Evolutionary conservation across 2,888 invertebrate genomes (phyloP).

Genomic region (Cistogaster globosa): DNA sequence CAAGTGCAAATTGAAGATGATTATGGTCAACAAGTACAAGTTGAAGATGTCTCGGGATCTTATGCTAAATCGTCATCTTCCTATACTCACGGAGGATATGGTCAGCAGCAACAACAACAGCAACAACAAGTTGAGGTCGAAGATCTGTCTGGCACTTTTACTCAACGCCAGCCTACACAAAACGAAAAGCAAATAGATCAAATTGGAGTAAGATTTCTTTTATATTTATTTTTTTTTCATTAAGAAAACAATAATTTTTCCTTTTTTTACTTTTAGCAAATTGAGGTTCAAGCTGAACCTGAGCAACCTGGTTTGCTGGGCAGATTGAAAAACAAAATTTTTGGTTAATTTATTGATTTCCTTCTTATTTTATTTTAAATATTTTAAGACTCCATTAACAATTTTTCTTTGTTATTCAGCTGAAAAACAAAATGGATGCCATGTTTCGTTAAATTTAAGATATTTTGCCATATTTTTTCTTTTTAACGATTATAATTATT

Average conservation of each 20-base stretch:
- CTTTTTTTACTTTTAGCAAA: conserved; percentile 63
- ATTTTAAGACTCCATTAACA: conserved; percentile 16
- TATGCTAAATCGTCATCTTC: conserved; percentile 1
- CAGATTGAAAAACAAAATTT: conserved; percentile 77
- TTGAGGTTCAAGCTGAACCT: conserved; percentile 75
- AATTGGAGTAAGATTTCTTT: conserved; percentile 38
- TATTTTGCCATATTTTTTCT: conserved; percentile 20
- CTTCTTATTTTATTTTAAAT: conserved; percentile 71
- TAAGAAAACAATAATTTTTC: neutral
- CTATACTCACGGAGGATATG: conserved; percentile 15
- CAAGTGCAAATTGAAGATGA: conserved; percentile 72
- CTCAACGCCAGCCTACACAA: conserved; percentile 24
- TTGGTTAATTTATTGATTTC: conserved; percentile 52
- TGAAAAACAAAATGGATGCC: conserved; percentile 18
- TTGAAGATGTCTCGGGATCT: conserved; percentile 38
- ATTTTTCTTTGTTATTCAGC: conserved; percentile 17
- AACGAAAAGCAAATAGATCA: conserved; percentile 57
- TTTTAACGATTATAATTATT: neutral
- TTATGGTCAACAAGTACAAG: conserved; percentile 72
- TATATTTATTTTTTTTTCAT: neutral
- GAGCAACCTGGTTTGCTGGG: conserved; percentile 74
- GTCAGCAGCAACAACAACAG: conserved; percentile 22
- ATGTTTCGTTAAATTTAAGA: conserved; percentile 37
- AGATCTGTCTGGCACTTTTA: conserved; percentile 61
- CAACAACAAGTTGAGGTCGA: conserved; percentile 71